Percentiles rank a stretch among this genome's conserved stretches.
These are phyloP conservation scores for Chaenodraco wilsoni DNA, from an alignment of 2,797 vertebrate species.

Conservation along the genomic window DNA sequence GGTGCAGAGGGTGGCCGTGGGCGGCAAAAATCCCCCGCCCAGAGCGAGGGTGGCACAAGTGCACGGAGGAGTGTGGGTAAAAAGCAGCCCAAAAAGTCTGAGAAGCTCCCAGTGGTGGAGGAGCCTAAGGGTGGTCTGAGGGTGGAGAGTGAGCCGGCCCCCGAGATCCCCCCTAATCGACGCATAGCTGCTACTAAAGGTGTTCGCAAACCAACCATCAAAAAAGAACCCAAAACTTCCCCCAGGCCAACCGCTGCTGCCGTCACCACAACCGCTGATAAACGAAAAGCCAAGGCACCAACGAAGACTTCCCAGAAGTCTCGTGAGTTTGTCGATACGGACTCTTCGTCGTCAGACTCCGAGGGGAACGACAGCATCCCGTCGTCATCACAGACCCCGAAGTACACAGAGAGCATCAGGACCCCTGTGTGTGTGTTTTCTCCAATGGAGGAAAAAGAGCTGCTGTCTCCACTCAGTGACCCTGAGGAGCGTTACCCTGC, in stretches of 20 bases:
- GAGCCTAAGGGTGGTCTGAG: slow-evolving; percentile 94
- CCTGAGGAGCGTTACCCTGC: slow-evolving; percentile 91
- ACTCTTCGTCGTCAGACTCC: slow-evolving; percentile 97
- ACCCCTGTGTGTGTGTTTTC: slow-evolving; percentile 92
- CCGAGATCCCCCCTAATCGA: slow-evolving; percentile 89
- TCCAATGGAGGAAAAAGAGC: slow-evolving; percentile 96
- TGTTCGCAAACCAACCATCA: slow-evolving; percentile 94
- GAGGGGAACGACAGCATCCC: slow-evolving; percentile 97
- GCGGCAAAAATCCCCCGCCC: slow-evolving; percentile 95
- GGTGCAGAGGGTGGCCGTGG: slow-evolving; percentile 90
- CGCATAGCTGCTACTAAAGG: slow-evolving; percentile 96
- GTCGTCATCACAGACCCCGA: slow-evolving; percentile 96
- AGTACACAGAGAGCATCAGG: slow-evolving; percentile 94
- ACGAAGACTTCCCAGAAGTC: slow-evolving; percentile 94
- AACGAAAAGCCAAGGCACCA: slow-evolving; percentile 91
- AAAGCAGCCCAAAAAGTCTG: slow-evolving; percentile 97
- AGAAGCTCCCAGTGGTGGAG: slow-evolving; percentile 91
- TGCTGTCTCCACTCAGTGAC: slow-evolving; percentile 96
- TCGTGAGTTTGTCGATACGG: slow-evolving; percentile 95
- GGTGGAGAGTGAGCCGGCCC: slow-evolving; percentile 95
- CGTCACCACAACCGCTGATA: slow-evolving; percentile 82
- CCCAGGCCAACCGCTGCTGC: slow-evolving; percentile 84
- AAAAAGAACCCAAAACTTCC: slow-evolving; percentile 96
- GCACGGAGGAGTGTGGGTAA: slow-evolving; percentile 92
- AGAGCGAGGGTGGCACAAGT: slow-evolving; percentile 87